phyloP scores from a whole-genome alignment of 2,113 vertebrate species.

The Numenius arquata region DNA sequence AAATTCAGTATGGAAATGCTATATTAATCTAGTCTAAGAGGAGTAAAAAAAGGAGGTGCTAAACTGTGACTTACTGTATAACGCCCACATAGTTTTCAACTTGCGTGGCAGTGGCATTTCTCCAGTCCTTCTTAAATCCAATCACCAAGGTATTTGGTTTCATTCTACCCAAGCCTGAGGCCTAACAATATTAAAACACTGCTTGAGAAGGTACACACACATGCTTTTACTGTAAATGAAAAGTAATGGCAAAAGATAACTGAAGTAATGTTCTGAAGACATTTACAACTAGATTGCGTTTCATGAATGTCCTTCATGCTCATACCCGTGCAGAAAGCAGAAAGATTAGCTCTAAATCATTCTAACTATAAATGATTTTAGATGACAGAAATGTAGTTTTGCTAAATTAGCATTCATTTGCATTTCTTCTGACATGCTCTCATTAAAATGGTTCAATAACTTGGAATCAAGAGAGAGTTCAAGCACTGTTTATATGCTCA shows the following conservation, averaged over 20 bases:
- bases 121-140: constrained; percentile 95
- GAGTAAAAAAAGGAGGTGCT: neutral
- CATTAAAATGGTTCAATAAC: constrained; percentile 79
- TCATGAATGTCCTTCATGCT: constrained; percentile 71
- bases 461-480: constrained; percentile 71
- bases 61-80: constrained; percentile 88
- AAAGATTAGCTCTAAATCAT: constrained; percentile 78
- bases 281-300: constrained; percentile 66
- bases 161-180: constrained; percentile 92
- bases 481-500: constrained; percentile 45
- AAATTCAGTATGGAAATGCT: neutral
- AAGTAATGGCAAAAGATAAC: constrained; percentile 64
- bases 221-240: constrained; percentile 61
- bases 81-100: constrained; percentile 90
- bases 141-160: constrained; percentile 94
- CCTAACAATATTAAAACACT: constrained; percentile 74
- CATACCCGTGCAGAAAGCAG: constrained; percentile 66
- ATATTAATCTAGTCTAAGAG: neutral
- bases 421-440: constrained; percentile 78
- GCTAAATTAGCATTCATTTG: constrained; percentile 78
- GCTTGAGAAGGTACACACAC: constrained; percentile 43
- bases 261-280: constrained; percentile 68
- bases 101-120: constrained; percentile 66
- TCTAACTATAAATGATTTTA: constrained; percentile 72
- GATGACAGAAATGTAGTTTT: constrained; percentile 75